A percentile compares a stretch with the other conserved stretches of the same genome.
These are phyloP conservation scores for Patiria miniata DNA, from an alignment of 35 echinoderm and acorn worm genomes.

Conservation along the genomic window DNA sequence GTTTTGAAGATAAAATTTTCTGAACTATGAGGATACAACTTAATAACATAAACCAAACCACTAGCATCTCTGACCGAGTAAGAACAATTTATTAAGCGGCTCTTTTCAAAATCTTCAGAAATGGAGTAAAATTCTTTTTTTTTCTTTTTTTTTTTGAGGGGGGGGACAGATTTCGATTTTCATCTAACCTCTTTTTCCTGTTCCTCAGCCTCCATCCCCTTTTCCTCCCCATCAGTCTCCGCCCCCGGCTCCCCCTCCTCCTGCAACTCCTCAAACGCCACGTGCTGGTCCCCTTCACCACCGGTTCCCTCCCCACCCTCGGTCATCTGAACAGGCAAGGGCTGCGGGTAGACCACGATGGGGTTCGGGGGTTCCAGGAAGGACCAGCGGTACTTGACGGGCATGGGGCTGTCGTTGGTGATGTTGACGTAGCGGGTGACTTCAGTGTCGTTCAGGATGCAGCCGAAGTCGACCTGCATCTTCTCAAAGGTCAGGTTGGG, in stretches of 20 bases:
- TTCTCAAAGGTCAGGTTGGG: constrained; percentile 98
- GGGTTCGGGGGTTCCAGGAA: constrained; percentile 88
- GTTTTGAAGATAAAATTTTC: too few relatives aligned
- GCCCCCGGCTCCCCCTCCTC: constrained; percentile 52
- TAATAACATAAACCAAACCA: too few relatives aligned
- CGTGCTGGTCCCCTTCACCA: constrained; percentile 40
- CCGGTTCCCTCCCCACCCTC: neutral
- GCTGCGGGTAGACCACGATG: constrained; percentile 77
- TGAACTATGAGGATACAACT: too few relatives aligned
- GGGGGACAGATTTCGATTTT: neutral
- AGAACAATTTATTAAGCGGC: too few relatives aligned
- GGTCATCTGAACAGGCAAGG: constrained; percentile 39
- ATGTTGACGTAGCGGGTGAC: constrained; percentile 97
- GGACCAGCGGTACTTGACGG: constrained; percentile 93
- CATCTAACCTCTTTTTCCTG: constrained; percentile 14
- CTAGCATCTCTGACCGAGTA: too few relatives aligned
- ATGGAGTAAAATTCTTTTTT: too few relatives aligned
- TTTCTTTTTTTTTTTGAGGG: neutral
- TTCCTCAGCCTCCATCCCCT: constrained; percentile 50
- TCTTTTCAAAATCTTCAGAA: too few relatives aligned
- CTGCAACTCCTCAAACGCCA: constrained; percentile 23
- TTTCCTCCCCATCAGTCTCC: constrained; percentile 40
- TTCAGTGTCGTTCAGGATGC: constrained; percentile 98
- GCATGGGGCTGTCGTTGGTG: constrained; percentile 97
- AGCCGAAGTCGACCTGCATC: constrained; percentile 92